phyloP scores from a whole-genome alignment of 2,888 invertebrate species.

The Xestia c-nigrum region DNA sequence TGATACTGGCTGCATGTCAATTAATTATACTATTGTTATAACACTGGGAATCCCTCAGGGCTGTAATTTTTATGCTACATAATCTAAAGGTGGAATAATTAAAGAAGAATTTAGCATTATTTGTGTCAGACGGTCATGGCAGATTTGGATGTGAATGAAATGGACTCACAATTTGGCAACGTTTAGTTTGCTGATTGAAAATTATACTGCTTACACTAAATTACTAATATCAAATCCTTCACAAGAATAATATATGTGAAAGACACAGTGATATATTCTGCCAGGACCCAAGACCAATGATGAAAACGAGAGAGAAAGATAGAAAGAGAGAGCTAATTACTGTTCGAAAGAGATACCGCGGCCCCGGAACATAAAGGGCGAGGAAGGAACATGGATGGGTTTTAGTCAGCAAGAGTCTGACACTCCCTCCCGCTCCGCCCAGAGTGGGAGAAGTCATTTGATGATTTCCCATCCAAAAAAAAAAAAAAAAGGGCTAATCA shows the following conservation, averaged over 20 bases:
- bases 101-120: not conserved
- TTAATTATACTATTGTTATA: constrained; percentile 62
- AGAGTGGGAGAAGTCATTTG: too few relatives aligned
- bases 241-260: not conserved
- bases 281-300: not conserved
- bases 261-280: too few relatives aligned
- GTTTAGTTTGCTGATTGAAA: not conserved
- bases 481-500: too few relatives aligned
- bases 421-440: too few relatives aligned
- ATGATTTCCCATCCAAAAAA: too few relatives aligned
- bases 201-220: not conserved
- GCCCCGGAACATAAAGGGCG: too few relatives aligned
- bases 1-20: constrained; percentile 51
- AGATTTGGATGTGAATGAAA: not conserved
- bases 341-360: too few relatives aligned
- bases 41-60: constrained; percentile 63
- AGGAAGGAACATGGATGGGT: too few relatives aligned
- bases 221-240: not conserved
- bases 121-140: too few relatives aligned
- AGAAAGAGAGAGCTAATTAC: not conserved
- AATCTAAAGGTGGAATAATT: constrained; percentile 26
- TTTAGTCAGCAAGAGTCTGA: too few relatives aligned
- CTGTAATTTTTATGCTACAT: constrained; percentile 40
- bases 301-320: not conserved
- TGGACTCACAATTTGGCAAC: not conserved